These are phyloP conservation scores for Alcis repandata DNA, from an alignment of 2,888 invertebrate genomes.

Conservation along the genomic window DNA sequence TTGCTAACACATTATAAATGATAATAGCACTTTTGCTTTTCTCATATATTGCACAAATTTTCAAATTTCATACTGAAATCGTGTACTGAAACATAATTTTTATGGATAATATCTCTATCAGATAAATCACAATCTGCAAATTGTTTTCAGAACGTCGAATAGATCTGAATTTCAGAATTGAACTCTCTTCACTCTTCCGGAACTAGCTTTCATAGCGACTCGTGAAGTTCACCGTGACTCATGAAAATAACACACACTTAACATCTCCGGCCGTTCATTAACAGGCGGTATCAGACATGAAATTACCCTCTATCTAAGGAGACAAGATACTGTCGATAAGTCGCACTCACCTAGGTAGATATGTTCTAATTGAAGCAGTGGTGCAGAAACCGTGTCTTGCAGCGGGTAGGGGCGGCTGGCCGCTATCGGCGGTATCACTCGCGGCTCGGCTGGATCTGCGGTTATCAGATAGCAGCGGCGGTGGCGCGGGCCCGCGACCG, in stretches of 20 bases:
- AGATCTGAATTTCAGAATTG: neutral
- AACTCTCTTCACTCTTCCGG: neutral
- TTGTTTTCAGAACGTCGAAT: too few species aligned
- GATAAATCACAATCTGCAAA: too few species aligned
- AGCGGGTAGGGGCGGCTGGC: neutral
- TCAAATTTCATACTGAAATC: too few species aligned
- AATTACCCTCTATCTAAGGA: slow-evolving; percentile 13
- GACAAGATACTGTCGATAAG: slow-evolving; percentile 27
- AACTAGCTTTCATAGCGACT: neutral
- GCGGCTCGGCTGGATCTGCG: slow-evolving; percentile 44
- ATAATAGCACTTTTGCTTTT: too few species aligned
- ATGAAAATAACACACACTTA: neutral
- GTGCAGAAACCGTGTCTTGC: neutral
- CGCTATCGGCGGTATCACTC: slow-evolving; percentile 31
- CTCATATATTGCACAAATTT: too few species aligned
- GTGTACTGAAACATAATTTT: too few species aligned
- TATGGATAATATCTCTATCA: neutral
- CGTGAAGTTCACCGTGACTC: neutral
- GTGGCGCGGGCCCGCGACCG: slow-evolving; percentile 47
- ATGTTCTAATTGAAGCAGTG: slow-evolving; percentile 2
- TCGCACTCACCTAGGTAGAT: slow-evolving; percentile 26
- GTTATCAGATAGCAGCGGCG: slow-evolving; percentile 47
- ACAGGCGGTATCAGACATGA: slow-evolving; percentile 10
- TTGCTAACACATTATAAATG: too few species aligned
- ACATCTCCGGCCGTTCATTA: neutral